Percentiles rank a stretch among this genome's conserved stretches.
These are phyloP conservation scores for Limosa lapponica DNA, from an alignment of 2,797 vertebrate genomes.

Conservation along the genomic window DNA sequence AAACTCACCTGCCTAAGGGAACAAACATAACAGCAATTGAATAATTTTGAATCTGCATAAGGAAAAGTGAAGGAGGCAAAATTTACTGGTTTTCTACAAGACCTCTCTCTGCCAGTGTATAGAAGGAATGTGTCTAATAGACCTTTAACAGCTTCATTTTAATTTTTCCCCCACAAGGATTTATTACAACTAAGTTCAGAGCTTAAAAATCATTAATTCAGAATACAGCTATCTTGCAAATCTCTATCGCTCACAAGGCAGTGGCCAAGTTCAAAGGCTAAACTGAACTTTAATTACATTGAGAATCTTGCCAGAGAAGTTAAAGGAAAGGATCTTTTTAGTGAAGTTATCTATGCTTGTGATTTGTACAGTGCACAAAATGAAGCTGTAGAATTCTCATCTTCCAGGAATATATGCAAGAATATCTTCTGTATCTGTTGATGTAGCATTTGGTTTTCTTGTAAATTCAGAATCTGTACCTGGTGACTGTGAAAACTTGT, in stretches of 20 bases:
- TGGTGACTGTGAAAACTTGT: background rate
- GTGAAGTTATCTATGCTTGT: background rate
- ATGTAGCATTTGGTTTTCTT: background rate
- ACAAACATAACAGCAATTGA: background rate
- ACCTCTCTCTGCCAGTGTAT: background rate
- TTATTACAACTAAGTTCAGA: background rate
- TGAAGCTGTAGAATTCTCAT: background rate
- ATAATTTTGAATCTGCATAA: background rate
- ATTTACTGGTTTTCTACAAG: background rate
- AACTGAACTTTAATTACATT: background rate
- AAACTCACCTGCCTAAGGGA: background rate
- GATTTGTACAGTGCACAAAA: background rate
- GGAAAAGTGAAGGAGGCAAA: background rate
- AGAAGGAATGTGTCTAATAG: background rate
- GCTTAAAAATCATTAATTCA: background rate
- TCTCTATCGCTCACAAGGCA: background rate
- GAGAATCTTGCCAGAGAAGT: background rate
- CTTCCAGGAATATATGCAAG: background rate
- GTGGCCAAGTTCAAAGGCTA: background rate
- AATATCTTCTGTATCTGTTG: background rate
- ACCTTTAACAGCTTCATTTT: background rate
- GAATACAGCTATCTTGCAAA: background rate
- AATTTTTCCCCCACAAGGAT: background rate
- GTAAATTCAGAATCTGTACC: background rate
- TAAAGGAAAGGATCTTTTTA: background rate